A percentile compares a stretch with the other conserved stretches of the same genome.
These are phyloP conservation scores for Netelia fuscicornis DNA, from an alignment of 2,888 invertebrate genomes.

Conservation along the genomic window DNA sequence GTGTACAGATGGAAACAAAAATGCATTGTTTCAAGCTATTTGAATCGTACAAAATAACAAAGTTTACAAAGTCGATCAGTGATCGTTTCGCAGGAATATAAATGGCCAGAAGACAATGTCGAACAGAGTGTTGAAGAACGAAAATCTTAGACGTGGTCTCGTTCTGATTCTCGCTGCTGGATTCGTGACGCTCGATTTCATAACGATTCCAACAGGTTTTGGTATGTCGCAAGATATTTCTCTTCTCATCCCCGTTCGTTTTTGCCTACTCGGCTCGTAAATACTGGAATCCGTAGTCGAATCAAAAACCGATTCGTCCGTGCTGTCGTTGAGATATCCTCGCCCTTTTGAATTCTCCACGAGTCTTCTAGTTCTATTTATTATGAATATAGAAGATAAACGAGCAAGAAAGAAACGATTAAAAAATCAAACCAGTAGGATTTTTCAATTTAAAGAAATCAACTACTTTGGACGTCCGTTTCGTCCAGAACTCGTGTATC, in stretches of 20 bases:
- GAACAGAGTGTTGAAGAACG: slow-evolving; percentile 76
- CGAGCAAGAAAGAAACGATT: neutral
- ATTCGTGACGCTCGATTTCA: slow-evolving; percentile 29
- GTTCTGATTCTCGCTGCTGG: slow-evolving; percentile 41
- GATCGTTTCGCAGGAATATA: slow-evolving; percentile 74
- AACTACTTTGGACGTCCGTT: slow-evolving; percentile 55
- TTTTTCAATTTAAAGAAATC: neutral
- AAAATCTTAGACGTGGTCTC: slow-evolving; percentile 63
- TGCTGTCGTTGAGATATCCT: slow-evolving; percentile 50
- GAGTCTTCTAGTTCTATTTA: slow-evolving; percentile 55
- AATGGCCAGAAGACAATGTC: slow-evolving; percentile 80
- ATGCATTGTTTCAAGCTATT: slow-evolving; percentile 35
- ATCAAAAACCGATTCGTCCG: slow-evolving; percentile 58
- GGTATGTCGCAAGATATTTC: slow-evolving; percentile 21
- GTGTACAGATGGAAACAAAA: slow-evolving; percentile 46
- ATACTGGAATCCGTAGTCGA: slow-evolving; percentile 56
- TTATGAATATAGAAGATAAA: neutral
- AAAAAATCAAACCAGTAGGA: neutral
- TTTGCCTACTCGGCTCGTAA: slow-evolving; percentile 44
- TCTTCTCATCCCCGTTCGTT: slow-evolving; percentile 29
- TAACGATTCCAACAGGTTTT: slow-evolving; percentile 44
- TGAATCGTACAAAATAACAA: slow-evolving; percentile 17
- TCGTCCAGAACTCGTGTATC: slow-evolving; percentile 53
- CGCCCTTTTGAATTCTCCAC: slow-evolving; percentile 34
- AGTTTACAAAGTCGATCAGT: slow-evolving; percentile 54